Evolutionary conservation across 1,140 invertebrate genomes (phyloP), one percentile per base, ranked within the genome.

Genomic region (Drosophila triauraria): DNA sequence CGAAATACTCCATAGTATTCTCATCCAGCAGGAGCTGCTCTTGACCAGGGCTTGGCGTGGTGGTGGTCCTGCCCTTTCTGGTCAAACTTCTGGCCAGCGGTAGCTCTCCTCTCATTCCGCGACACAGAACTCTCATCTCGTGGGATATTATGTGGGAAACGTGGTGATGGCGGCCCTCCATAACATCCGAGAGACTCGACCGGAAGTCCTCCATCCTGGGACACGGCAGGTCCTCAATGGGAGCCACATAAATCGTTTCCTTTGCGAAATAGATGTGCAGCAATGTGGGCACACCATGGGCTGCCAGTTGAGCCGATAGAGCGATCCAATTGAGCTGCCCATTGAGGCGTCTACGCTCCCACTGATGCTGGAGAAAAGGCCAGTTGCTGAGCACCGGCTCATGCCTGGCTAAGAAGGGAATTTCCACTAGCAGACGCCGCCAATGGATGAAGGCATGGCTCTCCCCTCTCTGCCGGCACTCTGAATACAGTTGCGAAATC

Each of bases 231-330:
- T 91, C 61, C 17, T 65, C 38, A n/a, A 90, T 57, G 8, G 87
- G 75, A 54, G 67, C 68, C 40, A 92, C 69, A 56, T 84, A 92
- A 40, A 92, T 84, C 0, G 91, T 90, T 1, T 72, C 47, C 48
- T 81, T 32, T 9, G 91, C 91, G 57, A 92, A 92, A 59, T 84
- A 92, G 9, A 92, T 78, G n/a, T 83, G 40, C 13, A 92, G 20
- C 7, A 92, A 64, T 2, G 72, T 91, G 15, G 82, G 72, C 20
- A 92, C 20, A 0, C 91, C 91, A 30, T 91, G 87, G 10, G 84
- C 74, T 17, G 84, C 84, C 46, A 92, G 59, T 60, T 92, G 75
- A 12, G 87, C 88, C 1, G 91, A 62, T 2, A 92, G 47, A 1
- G 58, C 38, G 4, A 86, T 64, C 91, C 91, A 92, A 61, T 78